Base-by-base conservation (phyloP, 2,888 invertebrate species). In the Desoria tigrina region DNA sequence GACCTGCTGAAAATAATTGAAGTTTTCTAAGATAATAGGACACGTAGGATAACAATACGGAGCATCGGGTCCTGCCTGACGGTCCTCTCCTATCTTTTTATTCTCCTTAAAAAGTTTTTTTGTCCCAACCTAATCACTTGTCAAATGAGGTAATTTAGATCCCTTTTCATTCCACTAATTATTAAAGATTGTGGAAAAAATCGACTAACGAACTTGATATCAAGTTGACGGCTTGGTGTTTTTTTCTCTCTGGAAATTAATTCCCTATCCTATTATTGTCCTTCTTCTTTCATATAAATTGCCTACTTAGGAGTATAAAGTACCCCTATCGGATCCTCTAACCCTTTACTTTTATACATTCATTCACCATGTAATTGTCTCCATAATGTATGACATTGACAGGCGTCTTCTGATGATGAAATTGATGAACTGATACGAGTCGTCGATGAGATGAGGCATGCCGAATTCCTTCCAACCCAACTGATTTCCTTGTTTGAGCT, bases 131-230 rank as follows among this genome's bases (percentile, higher is more conserved):
- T 75, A 75, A 75, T 75, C 72, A 75, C 73, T 75, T 75, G 74
- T 75, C 74, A 73, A 75, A 75, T 72, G 73, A 75, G 73, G 73
- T 72, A 75, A 75, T 75, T 75, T 75, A 73, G 68, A 69, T 69
- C 61, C 69, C 73, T 72, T 74, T 75, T 75, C 69, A 72, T 56
- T 61, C 66, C 51, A 61, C 72, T 75, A 75, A 75, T 75, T 75
- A 75, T 69, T 73, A 75, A 75, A 73, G 72, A 75, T 75, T 73
- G 74, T 73, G 74, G 74, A 73, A 75, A 74, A 74, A 73, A 75
- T 75, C 65, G 71, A 72, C 67, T 75, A 75, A 75, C 74, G 74
- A 75, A 75, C 74, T 73, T 75, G 74, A 75, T 73, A 66, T 69
- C 65, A 70, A 65, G 66, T 66, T 75, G 74, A 75, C 73, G 74